Percentiles rank a stretch among this genome's conserved stretches.
These are phyloP conservation scores for Philopedon plagiatum DNA, from an alignment of 2,888 invertebrate species.

Conservation along the genomic window DNA sequence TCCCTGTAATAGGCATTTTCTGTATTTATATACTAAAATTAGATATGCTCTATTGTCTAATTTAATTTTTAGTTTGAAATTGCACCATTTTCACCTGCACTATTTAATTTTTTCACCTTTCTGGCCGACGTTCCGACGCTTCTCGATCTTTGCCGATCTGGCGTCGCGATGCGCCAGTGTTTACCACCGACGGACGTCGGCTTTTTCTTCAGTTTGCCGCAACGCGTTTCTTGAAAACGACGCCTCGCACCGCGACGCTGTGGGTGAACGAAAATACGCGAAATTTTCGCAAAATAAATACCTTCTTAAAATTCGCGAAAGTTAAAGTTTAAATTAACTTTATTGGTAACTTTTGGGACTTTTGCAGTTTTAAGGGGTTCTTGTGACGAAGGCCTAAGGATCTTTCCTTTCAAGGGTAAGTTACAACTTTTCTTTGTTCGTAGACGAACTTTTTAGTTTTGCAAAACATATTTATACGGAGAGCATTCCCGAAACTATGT, in stretches of 20 bases:
- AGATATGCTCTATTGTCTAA: no score
- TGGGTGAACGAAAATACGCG: constrained; percentile 26
- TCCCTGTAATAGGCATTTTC: no score
- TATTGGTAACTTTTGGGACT: neutral
- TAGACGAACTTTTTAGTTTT: no score
- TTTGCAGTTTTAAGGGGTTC: neutral
- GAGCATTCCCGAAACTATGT: no score
- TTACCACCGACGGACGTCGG: constrained; percentile 67
- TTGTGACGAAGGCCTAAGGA: constrained; percentile 6
- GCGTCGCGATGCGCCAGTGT: constrained; percentile 67
- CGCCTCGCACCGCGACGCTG: constrained; percentile 43
- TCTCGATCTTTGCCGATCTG: constrained; percentile 50
- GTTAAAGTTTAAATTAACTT: neutral
- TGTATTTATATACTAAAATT: no score
- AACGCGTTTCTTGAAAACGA: constrained; percentile 57
- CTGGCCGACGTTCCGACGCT: constrained; percentile 33
- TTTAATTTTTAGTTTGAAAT: constrained; percentile 15
- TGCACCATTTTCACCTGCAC: constrained; percentile 41
- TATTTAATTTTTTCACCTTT: constrained; percentile 44
- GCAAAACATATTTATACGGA: no score
- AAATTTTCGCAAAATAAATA: constrained; percentile 28
- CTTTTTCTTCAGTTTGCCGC: constrained; percentile 67
- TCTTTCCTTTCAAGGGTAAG: constrained; percentile 14
- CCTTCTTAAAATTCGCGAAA: neutral
- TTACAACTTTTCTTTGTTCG: constrained; percentile 12